A percentile compares a stretch with the other conserved stretches of the same genome.
These are phyloP conservation scores for Lacerta viridis DNA, from an alignment of 2,797 vertebrate genomes.

Conservation along the genomic window DNA sequence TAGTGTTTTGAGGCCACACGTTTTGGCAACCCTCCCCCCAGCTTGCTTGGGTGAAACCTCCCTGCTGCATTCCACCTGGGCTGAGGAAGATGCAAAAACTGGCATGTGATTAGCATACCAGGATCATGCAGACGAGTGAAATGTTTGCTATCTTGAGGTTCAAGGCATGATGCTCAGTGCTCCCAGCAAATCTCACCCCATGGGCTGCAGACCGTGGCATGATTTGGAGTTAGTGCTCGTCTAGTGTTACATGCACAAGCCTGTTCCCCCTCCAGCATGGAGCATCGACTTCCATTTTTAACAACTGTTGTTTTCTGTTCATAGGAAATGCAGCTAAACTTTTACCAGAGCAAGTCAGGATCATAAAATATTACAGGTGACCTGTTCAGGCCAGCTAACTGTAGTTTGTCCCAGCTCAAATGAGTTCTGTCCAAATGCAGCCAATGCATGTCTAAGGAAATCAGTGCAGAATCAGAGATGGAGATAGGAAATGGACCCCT, in stretches of 20 bases:
- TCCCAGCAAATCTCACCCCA: background rate
- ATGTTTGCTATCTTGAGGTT: background rate
- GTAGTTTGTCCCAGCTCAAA: background rate
- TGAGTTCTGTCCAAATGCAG: background rate
- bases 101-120: background rate
- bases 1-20: background rate
- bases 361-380: background rate
- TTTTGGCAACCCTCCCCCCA: too few species aligned
- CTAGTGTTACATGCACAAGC: background rate
- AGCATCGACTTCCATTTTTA: background rate
- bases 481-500: background rate
- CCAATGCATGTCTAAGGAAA: background rate
- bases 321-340: background rate
- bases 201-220: background rate
- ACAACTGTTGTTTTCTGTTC: background rate
- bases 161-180: background rate
- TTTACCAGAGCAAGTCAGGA: background rate
- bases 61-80: background rate
- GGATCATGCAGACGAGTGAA: background rate
- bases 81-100: background rate
- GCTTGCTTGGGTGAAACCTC: background rate
- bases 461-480: background rate
- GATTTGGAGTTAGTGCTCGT: background rate
- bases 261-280: background rate
- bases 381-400: background rate